Evolutionary conservation across 2,888 invertebrate species (phyloP), one percentile per base, ranked within the genome.

Genomic region (Idaea straminata): DNA sequence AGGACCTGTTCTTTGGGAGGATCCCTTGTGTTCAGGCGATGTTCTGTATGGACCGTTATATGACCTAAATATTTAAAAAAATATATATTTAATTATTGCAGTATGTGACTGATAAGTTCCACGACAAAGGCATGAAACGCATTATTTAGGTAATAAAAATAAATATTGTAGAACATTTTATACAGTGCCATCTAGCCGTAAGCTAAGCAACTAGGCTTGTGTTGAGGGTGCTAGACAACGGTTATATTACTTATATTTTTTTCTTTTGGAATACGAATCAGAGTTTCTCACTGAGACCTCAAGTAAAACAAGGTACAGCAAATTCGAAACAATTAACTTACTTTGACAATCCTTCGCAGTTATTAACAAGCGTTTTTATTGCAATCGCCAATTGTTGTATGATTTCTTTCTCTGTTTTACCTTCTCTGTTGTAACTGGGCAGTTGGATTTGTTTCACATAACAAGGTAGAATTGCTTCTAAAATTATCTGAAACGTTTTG

Each of bases 301-400:
- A n/a, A n/a, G 15, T 13, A 7, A 57, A 57, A 57, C 7, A 57
- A 7, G 57, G 57, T 57, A 13, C 1, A 57, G 15, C 15, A 3
- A 57, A 57, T 3, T 3, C 15, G 57, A 58, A 47, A 38, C 16
- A 58, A 4, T 64, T 57, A 62, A 85, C 92, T 93, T 93, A 98
- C 98, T 99, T 98, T 7, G 99, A 97, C 59, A 99, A 91, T 35
- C 98, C 97, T 88, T 99, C 99, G 79, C 98, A 98, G 86, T 99
- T 99, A 82, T 98, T 98, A 25, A 99, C 97, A 69, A 99, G 94
- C 0, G 99, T 99, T 80, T 97, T 97, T 74, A 99, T 96, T 59
- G 99, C 98, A 1, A 99, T 96, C 0, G 99, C 98, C 63, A 99
- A 92, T 81, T 98, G 99, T 77, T 97, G 95, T 69, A 99, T 98